Conservation (phyloP, 2,797 vertebrate genomes). For the Podargus strigoides region DNA sequence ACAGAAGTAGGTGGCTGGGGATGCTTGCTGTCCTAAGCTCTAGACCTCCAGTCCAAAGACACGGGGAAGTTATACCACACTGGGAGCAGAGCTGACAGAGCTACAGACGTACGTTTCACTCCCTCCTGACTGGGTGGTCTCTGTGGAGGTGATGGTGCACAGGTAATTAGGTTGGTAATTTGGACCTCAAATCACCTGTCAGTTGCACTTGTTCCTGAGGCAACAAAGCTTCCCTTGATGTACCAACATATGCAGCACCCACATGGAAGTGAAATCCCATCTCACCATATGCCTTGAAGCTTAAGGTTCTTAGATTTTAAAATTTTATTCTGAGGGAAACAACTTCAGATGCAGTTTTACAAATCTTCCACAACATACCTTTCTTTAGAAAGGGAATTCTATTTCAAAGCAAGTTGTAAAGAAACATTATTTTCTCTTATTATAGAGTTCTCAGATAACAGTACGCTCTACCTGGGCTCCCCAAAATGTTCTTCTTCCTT, state of each 20-base stretch:
- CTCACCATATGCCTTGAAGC: background rate
- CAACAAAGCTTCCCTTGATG: background rate
- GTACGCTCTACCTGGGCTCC: background rate
- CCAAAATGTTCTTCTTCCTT: background rate
- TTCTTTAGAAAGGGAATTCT: background rate
- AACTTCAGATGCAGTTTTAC: background rate
- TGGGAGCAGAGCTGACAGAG: background rate
- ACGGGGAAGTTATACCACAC: background rate
- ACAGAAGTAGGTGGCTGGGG: background rate
- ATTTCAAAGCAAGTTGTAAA: background rate
- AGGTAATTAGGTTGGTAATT: constrained; percentile 1
- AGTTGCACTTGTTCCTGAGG: background rate
- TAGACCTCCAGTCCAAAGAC: background rate
- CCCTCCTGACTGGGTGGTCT: background rate
- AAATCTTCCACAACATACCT: background rate
- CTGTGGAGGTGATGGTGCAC: background rate
- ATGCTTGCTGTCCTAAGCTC: background rate
- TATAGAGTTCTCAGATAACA: background rate
- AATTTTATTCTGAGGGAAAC: background rate
- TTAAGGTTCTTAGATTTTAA: background rate
- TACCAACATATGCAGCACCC: background rate
- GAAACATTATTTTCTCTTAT: background rate
- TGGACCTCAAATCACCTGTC: background rate
- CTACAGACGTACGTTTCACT: background rate
- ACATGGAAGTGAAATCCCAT: background rate